Evolutionary conservation across 2,888 invertebrate species (phyloP), one percentile per base, ranked within the genome.

Genomic region (Ormia ochracea): DNA sequence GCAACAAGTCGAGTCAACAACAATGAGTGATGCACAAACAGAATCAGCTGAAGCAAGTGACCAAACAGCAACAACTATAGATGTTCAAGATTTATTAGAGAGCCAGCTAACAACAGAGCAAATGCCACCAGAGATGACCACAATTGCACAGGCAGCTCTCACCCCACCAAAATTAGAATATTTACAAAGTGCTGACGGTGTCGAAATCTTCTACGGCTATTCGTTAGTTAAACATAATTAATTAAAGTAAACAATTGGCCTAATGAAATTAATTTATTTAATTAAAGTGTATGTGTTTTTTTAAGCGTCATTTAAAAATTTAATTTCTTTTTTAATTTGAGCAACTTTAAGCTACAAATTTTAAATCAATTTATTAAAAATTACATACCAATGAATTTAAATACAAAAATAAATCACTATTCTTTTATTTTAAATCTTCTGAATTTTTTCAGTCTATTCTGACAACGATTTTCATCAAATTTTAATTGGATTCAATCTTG

Each of bases 131-230:
- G 23, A 58, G 1, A 50, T 69, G 14, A 45, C 41, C 31, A 61
- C 50, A 31, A 21, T 50, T 45, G 38, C 75, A 6, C 31, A 78
- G 5, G 66, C 36, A 19, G 75, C 82, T 28, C 81, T 84, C 12
- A 82, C 86, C 4, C 77, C 81, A 23, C 81, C 82, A 12, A 85
- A 85, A 50, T 82, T 87, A 17, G 84, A 86, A 69, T 86, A 88
- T 56, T 82, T 85, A 73, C 85, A 88, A 38, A 87, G 81, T 65
- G 81, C 85, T 6, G 87, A 87, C 73, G 87, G 87, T 41, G 87
- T 87, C 3, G 87, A 87, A 75, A 85, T 87, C 36, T 84, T 87
- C 28, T 87, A 85, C 68, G 87, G 87, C 58, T 87, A 87, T 81
- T 87, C 87, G 45, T 85, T 83, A 59, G 87, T 87, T 80, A 85